Conservation (phyloP, 2,113 vertebrate species). For the Leptocoma aspasia region DNA sequence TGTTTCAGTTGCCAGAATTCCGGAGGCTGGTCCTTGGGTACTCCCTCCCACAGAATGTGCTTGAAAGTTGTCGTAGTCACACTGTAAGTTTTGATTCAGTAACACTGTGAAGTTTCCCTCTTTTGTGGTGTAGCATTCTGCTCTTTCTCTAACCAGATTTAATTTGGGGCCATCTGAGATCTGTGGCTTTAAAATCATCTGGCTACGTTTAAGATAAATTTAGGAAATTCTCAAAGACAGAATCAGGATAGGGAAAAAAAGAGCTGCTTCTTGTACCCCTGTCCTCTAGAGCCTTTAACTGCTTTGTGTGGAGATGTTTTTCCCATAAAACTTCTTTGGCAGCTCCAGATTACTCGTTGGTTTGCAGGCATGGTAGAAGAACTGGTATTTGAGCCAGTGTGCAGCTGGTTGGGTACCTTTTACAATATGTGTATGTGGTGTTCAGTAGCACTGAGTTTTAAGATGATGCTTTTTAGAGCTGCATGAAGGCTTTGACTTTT, state of each 20-base stretch:
- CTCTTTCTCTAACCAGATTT: not conserved
- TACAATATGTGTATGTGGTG: accelerated
- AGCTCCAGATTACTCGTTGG: not conserved
- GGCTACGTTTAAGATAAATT: not conserved
- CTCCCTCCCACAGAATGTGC: slow-evolving; percentile 79
- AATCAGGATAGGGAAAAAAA: not conserved
- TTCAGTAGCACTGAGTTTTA: not conserved
- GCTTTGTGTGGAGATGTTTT: accelerated
- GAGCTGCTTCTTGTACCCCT: not conserved
- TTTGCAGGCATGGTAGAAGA: accelerated
- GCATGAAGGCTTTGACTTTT: not conserved
- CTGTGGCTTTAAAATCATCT: not conserved
- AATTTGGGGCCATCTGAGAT: not conserved
- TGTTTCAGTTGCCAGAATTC: slow-evolving; percentile 94
- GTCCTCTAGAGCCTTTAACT: not conserved
- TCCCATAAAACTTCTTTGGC: not conserved
- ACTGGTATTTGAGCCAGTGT: not conserved
- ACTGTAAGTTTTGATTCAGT: slow-evolving; percentile 75
- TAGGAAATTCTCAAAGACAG: not conserved
- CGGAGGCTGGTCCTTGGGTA: slow-evolving; percentile 92
- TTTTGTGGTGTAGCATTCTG: not conserved
- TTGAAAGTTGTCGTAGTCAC: slow-evolving; percentile 83
- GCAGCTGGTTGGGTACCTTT: not conserved
- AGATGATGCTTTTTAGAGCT: not conserved
- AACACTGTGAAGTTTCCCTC: not conserved